These are phyloP conservation scores for Pristionchus mayeri DNA, from an alignment of 2,888 invertebrate genomes.

Conservation along the genomic window DNA sequence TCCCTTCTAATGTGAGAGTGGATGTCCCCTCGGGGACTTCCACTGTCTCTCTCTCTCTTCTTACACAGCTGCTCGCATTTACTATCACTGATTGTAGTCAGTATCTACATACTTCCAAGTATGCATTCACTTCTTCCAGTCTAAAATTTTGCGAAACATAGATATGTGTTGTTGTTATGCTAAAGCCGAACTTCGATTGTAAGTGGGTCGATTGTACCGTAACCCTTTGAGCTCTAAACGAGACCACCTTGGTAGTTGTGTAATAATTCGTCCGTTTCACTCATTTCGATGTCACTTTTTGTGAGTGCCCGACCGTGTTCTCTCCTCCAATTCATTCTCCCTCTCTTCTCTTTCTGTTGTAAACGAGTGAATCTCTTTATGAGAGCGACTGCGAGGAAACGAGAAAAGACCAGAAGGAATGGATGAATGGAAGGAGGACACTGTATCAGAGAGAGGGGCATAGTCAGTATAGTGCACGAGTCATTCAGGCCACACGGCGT, in stretches of 20 bases:
- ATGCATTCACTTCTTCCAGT: no score
- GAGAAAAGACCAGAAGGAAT: slow-evolving; percentile 35
- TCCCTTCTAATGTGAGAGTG: neutral
- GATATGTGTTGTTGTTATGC: no score
- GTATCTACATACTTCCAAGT: no score
- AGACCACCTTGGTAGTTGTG: slow-evolving; percentile 6
- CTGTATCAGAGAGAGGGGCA: neutral
- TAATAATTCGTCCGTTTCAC: slow-evolving; percentile 30
- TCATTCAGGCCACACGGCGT: slow-evolving; percentile 87
- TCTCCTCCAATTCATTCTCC: slow-evolving; percentile 37
- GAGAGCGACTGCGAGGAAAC: slow-evolving; percentile 25
- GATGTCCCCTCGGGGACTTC: neutral
- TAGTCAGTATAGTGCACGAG: no score
- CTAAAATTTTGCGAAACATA: no score
- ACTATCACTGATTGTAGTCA: no score
- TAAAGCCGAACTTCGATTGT: no score
- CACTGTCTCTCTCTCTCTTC: neutral
- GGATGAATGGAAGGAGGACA: neutral
- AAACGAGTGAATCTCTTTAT: slow-evolving; percentile 39
- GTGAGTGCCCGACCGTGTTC: neutral
- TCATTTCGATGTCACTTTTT: slow-evolving; percentile 45
- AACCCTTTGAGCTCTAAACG: neutral
- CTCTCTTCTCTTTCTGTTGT: slow-evolving; percentile 46
- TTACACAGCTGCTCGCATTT: neutral
- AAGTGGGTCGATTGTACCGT: neutral